Base-by-base conservation (phyloP, 2,888 invertebrate genomes). In the Leistus spinibarbis region DNA sequence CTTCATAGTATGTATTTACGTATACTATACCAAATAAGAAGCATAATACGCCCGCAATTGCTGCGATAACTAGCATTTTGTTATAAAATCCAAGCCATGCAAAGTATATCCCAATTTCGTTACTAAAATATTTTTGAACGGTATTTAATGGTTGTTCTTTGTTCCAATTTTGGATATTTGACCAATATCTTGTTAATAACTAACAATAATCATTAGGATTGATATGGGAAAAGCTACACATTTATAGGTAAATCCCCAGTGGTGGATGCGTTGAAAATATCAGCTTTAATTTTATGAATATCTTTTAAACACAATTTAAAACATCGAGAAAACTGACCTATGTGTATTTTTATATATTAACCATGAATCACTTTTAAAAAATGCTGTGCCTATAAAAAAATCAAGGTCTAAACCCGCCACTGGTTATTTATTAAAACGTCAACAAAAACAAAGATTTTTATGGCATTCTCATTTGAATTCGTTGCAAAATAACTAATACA, bases 91-190 rank as follows among this genome's bases (percentile, higher is more conserved):
- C 88, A 22, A 88, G 81, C 86, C 88, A 90, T 9, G 88, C 88
- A 79, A 89, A 90, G 79, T 89, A 90, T 71, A 90, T 84, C 0
- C 86, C 88, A 40, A 88, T 84, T 82, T 89, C 88, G 53, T 88
- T 86, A 4, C 89, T 89, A 79, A 87, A 88, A 81, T 90, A 90
- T 78, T 87, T 85, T 76, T 88, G 85, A 27, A 91, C 86, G 56
- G 90, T 82, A 81, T 89, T 88, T 9, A 91, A 80, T 0, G 91
- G 91, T 81, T 91, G 91, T 63, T 86, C 85, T 82, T 89, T 90
- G 81, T 88, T 88, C 84, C 88, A 87, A 72, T 85, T 85, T 23
- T 82, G 81, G n/a, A 86, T 85, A 67, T 85, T 85, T 4, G 89
- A 90, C 92, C 92, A 92, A 77, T 88, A 87, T 77, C 87, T 85